Percentiles rank a stretch among this genome's conserved stretches.
Conservation (phyloP, 2,888 invertebrate species). For the Hyppa rectilinea region DNA sequence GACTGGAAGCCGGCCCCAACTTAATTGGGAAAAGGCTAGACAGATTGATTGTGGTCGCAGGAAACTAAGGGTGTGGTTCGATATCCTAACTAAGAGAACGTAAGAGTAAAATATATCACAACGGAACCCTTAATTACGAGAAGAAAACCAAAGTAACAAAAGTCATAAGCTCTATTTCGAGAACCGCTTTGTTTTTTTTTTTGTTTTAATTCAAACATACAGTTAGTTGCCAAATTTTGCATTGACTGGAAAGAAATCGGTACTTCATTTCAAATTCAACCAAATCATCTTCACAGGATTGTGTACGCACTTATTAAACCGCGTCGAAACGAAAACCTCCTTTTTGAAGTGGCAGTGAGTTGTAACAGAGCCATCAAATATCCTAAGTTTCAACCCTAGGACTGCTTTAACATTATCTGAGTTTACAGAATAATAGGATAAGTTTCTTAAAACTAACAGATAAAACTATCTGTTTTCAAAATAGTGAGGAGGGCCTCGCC, state of each 20-base stretch:
- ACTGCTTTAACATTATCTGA: constrained; percentile 9
- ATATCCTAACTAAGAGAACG: background rate
- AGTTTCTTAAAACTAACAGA: background rate
- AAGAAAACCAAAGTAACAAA: background rate
- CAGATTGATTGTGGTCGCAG: too few relatives aligned
- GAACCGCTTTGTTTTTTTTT: background rate
- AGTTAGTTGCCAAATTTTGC: background rate
- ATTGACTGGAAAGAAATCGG: background rate
- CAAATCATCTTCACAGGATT: background rate
- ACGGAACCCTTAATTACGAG: too few relatives aligned
- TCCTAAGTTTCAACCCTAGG: background rate
- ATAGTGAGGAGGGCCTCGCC: background rate
- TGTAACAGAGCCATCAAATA: background rate
- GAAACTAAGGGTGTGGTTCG: background rate
- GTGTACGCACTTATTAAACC: constrained; percentile 6
- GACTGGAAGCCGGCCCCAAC: too few relatives aligned
- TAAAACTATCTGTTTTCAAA: background rate
- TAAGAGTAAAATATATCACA: background rate
- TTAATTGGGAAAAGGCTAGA: too few relatives aligned
- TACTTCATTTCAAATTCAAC: background rate
- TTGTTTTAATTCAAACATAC: background rate
- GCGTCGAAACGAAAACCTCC: background rate
- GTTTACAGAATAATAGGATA: too few relatives aligned
- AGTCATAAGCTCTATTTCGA: constrained; percentile 5
- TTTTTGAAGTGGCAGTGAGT: constrained; percentile 13